Evolutionary conservation across 2,888 invertebrate genomes (phyloP).

Genomic region (Smittia sp.): DNA sequence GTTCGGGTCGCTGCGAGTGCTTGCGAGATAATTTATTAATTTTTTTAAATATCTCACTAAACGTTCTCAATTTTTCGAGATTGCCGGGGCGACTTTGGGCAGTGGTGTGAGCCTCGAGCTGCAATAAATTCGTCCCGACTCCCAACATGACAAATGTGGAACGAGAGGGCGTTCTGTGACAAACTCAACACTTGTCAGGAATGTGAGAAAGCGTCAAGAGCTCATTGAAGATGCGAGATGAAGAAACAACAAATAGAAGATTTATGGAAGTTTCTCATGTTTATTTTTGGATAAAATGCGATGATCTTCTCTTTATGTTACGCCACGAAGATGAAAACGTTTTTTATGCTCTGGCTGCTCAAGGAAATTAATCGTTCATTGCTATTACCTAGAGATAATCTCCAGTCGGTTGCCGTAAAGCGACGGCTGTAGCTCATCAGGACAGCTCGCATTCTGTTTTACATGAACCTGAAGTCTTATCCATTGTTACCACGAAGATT

Average conservation of each 20-base stretch:
- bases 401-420: not conserved
- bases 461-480: no score
- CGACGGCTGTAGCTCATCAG: not conserved
- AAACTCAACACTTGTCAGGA: constrained; percentile 44
- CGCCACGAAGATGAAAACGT: not conserved
- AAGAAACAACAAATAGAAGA: constrained; percentile 41
- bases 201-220: constrained; percentile 34
- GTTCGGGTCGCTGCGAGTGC: not conserved
- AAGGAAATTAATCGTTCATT: constrained; percentile 35
- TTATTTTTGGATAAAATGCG: constrained; percentile 39
- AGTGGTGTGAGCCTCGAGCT: not conserved
- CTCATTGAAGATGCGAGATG: constrained; percentile 4
- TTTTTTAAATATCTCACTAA: not conserved
- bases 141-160: constrained; percentile 5
- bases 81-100: not conserved
- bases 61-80: constrained; percentile 1
- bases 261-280: constrained; percentile 41
- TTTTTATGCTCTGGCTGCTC: not conserved
- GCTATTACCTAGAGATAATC: constrained; percentile 23
- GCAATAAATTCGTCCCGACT: not conserved
- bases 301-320: constrained; percentile 9
- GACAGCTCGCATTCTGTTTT: no score
- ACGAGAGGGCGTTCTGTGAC: constrained; percentile 15
- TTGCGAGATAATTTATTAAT: not conserved
- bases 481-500: no score